Evolutionary conservation across 2,888 invertebrate species (phyloP).

Genomic region (Hedya salicella): DNA sequence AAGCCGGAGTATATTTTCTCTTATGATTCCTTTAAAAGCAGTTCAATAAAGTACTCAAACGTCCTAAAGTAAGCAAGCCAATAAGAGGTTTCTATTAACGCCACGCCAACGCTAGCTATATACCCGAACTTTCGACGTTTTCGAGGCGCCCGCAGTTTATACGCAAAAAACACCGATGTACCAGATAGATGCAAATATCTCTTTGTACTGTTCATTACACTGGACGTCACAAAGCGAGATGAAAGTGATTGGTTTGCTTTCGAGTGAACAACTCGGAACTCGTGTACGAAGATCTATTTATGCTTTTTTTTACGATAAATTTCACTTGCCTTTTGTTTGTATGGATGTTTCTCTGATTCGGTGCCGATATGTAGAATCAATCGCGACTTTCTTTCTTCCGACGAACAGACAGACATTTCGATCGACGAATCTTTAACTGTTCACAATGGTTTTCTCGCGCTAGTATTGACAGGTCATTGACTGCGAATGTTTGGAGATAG

Average conservation of each 20-base stretch:
- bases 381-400: constrained; percentile 40
- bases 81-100: too few relatives aligned
- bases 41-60: too few relatives aligned
- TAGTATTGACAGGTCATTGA: constrained; percentile 31
- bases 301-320: constrained; percentile 40
- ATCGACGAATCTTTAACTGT: constrained; percentile 18
- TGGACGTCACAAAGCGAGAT: constrained; percentile 61
- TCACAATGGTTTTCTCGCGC: constrained; percentile 36
- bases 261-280: constrained; percentile 49
- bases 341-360: constrained; percentile 42
- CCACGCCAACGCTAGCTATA: constrained; percentile 47
- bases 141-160: constrained; percentile 64
- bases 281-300: constrained; percentile 41
- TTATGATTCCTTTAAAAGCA: too few relatives aligned
- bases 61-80: too few relatives aligned
- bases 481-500: constrained; percentile 13
- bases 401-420: constrained; percentile 24
- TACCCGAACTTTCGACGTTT: constrained; percentile 51
- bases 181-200: constrained; percentile 80
- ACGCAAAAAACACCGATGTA: constrained; percentile 70
- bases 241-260: constrained; percentile 81
- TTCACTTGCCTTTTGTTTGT: constrained; percentile 44
- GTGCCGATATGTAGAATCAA: constrained; percentile 39
- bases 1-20: too few relatives aligned
- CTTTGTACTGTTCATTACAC: constrained; percentile 75